phyloP scores from a whole-genome alignment of 2,113 vertebrate species.

The Salvelinus sp. region DNA sequence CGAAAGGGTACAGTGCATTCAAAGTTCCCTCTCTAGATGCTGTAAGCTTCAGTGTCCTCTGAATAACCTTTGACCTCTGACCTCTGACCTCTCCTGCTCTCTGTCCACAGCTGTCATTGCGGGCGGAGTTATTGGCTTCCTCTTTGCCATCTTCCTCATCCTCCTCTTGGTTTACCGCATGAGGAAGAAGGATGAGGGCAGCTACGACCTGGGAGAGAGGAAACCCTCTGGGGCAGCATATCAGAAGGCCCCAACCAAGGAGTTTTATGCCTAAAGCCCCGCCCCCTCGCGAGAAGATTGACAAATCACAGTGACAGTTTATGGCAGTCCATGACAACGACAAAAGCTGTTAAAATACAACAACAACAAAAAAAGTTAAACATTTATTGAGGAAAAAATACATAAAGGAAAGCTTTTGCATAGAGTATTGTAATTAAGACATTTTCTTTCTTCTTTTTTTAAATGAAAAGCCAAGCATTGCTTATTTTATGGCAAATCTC shows the following conservation, averaged over 20 bases:
- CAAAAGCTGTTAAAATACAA: conserved; percentile 79
- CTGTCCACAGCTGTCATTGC: conserved; percentile 89
- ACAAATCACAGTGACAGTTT: conserved; percentile 64
- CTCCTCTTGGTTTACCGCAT: conserved; percentile 97
- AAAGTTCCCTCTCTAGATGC: conserved; percentile 2
- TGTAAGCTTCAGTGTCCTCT: conserved; percentile 3
- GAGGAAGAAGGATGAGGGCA: conserved; percentile 99
- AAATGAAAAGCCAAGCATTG: conserved; percentile 77
- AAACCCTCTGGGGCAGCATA: conserved; percentile 95
- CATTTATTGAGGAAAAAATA: conserved; percentile 55
- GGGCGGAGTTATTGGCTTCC: conserved; percentile 95
- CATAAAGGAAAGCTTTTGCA: conserved; percentile 90
- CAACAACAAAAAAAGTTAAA: conserved; percentile 45
- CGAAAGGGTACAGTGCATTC: neutral
- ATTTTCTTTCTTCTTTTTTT: conserved; percentile 82
- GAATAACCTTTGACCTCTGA: neutral
- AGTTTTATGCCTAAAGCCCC: conserved; percentile 92
- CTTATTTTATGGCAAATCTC: conserved; percentile 86
- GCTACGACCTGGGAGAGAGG: conserved; percentile 95
- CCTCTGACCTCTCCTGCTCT: neutral
- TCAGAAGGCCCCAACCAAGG: conserved; percentile 99
- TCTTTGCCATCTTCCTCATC: conserved; percentile 98
- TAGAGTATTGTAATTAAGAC: conserved; percentile 92
- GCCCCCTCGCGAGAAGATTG: conserved; percentile 61
- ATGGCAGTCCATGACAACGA: conserved; percentile 74